Evolutionary conservation across 1,140 invertebrate genomes (phyloP).

Genomic region (Dinoponera quadriceps): DNA sequence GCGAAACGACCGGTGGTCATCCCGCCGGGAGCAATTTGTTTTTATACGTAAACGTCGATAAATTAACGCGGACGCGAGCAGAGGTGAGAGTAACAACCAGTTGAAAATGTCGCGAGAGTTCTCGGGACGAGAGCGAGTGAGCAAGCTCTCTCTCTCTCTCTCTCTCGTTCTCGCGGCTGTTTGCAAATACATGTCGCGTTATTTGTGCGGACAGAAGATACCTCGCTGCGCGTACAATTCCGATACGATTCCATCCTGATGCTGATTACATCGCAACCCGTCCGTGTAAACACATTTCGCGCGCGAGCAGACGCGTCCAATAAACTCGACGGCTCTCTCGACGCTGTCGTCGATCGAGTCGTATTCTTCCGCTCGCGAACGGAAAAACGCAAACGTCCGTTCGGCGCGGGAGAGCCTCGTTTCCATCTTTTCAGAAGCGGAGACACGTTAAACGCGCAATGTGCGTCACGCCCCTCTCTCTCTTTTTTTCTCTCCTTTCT

Average conservation of each 20-base stretch:
- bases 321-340: background rate
- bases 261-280: background rate
- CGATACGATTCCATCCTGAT: background rate
- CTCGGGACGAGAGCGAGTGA: background rate
- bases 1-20: background rate
- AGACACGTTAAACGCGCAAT: constrained; percentile 9
- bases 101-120: constrained; percentile 31
- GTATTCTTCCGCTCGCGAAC: background rate
- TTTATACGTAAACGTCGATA: constrained; percentile 28
- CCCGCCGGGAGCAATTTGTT: constrained; percentile 8
- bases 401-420: constrained; percentile 2
- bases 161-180: background rate
- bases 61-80: constrained; percentile 9
- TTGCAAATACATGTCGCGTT: background rate
- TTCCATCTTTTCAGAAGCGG: constrained; percentile 34
- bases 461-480: background rate
- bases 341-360: background rate
- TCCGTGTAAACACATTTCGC: constrained; percentile 10
- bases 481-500: no score
- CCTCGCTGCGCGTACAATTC: background rate
- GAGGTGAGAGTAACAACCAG: constrained; percentile 10
- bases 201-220: background rate
- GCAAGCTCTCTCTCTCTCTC: background rate
- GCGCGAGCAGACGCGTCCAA: background rate
- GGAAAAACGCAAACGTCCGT: background rate